Evolutionary conservation across 2,113 vertebrate genomes (phyloP).

Genomic region (Chaenocephalus aceratus): DNA sequence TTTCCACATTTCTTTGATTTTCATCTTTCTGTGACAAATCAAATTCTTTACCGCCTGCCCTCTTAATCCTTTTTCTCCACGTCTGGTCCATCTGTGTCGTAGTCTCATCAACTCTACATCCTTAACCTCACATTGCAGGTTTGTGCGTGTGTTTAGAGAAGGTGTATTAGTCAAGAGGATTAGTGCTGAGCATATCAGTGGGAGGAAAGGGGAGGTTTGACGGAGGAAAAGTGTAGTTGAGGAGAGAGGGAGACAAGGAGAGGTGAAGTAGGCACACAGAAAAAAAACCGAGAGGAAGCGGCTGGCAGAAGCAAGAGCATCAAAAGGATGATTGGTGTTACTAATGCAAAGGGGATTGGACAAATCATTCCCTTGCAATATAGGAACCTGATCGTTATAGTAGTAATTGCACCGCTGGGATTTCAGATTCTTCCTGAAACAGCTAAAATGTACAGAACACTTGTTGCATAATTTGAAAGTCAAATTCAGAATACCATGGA

Average conservation of each 20-base stretch:
- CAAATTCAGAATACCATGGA: background rate
- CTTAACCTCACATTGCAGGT: conserved; percentile 5
- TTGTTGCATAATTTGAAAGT: background rate
- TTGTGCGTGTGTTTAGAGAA: conserved; percentile 15
- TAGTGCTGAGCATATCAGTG: conserved; percentile 24
- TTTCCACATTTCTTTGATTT: conserved; percentile 27
- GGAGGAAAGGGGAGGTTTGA: conserved; percentile 3
- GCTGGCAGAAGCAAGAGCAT: conserved; percentile 14
- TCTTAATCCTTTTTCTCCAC: conserved; percentile 37
- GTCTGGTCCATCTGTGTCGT: conserved; percentile 30
- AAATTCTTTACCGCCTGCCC: conserved; percentile 7
- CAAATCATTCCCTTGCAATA: background rate
- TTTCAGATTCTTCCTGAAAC: conserved; percentile 8
- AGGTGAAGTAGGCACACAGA: conserved; percentile 15
- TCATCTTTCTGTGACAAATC: conserved; percentile 9
- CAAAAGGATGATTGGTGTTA: conserved; percentile 14
- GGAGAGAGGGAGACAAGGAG: background rate
- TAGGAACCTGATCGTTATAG: background rate
- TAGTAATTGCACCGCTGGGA: background rate
- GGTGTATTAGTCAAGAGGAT: conserved; percentile 33
- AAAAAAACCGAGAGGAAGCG: conserved; percentile 6
- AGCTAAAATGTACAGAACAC: background rate
- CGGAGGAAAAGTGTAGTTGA: conserved; percentile 3
- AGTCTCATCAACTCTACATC: conserved; percentile 1
- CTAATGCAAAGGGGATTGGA: background rate